Evolutionary conservation across 2,888 invertebrate species (phyloP).

Genomic region (Acronicta leporina): DNA sequence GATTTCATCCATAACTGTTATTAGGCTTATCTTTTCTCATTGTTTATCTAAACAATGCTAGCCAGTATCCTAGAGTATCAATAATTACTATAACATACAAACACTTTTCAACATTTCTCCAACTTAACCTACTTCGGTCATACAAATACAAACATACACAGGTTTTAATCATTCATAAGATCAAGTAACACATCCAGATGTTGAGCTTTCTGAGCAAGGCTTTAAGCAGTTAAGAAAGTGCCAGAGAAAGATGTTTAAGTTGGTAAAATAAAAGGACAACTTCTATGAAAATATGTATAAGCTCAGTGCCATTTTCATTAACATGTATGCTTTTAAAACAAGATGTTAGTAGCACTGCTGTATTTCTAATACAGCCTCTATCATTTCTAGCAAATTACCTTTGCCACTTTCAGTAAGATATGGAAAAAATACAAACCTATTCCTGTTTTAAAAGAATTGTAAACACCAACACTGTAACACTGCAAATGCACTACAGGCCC

Average conservation of each 20-base stretch:
- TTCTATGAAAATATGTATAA: no score
- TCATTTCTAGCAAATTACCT: background rate
- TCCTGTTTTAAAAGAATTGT: background rate
- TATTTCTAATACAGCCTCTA: background rate
- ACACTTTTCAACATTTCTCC: constrained; percentile 26
- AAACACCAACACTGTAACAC: background rate
- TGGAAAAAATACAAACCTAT: background rate
- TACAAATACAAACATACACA: constrained; percentile 14
- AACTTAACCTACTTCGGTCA: constrained; percentile 14
- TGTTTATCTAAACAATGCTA: constrained; percentile 20
- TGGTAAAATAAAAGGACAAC: no score
- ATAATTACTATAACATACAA: constrained; percentile 16
- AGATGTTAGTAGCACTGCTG: background rate
- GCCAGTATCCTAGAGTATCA: constrained; percentile 23
- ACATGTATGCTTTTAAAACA: no score
- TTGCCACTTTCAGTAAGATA: background rate
- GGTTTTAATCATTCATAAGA: constrained; percentile 40
- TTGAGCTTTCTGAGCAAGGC: constrained; percentile 10
- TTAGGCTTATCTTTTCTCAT: constrained; percentile 16
- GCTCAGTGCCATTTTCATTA: no score
- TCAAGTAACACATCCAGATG: constrained; percentile 15
- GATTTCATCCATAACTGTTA: no score
- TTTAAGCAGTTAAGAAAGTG: constrained; percentile 1
- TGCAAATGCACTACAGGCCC: no score
- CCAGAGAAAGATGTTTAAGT: no score